Percentiles rank a stretch among this genome's conserved stretches.
Conservation (phyloP, 2,113 vertebrate genomes). For the Gavialis gangeticus region DNA sequence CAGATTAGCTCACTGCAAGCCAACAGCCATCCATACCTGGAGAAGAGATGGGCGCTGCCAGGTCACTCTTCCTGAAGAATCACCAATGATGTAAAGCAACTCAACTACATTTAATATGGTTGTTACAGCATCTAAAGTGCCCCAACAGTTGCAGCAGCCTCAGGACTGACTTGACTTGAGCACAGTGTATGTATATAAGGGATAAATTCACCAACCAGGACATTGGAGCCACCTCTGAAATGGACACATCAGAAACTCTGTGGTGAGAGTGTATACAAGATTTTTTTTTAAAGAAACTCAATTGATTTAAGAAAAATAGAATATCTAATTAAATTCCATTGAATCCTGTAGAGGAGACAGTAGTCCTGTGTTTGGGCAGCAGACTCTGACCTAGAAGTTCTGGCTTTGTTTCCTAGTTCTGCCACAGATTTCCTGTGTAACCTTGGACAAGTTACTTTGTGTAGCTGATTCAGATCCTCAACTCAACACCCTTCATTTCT, state of each 20-base stretch:
- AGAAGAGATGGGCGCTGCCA: no score
- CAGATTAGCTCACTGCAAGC: no score
- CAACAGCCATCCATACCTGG: no score
- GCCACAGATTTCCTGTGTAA: neutral
- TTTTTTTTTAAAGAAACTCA: neutral
- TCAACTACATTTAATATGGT: no score
- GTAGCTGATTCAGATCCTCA: neutral
- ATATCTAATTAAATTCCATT: neutral
- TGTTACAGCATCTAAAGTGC: no score
- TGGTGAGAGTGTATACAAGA: neutral
- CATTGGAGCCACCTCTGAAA: slow-evolving; percentile 13
- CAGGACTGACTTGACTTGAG: no score
- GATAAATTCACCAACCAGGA: slow-evolving; percentile 38
- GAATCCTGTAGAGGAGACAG: neutral
- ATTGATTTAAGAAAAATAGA: slow-evolving; percentile 15
- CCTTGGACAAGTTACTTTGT: neutral
- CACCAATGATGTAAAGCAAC: no score
- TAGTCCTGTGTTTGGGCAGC: rapidly evolving
- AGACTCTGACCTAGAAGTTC: neutral
- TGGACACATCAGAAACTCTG: neutral
- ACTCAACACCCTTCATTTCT: neutral
- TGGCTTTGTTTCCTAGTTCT: neutral
- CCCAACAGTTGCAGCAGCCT: no score
- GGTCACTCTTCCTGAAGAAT: no score
- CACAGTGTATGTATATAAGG: neutral